Evolutionary conservation across 2,797 vertebrate genomes (phyloP).

Genomic region (Masticophis lateralis): DNA sequence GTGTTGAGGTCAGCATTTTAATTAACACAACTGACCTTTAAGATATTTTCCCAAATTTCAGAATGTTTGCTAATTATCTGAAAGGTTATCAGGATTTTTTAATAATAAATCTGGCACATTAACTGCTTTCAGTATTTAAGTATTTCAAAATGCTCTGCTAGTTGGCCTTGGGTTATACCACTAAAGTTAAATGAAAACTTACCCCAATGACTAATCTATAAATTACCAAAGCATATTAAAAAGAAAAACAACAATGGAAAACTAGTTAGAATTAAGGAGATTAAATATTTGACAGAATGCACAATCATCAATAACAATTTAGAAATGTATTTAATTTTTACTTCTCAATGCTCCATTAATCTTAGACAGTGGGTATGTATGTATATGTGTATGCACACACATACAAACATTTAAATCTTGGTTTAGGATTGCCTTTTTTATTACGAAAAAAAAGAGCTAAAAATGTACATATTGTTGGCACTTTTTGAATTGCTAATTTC

Average conservation of each 20-base stretch:
- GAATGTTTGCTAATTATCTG: slow-evolving; percentile 17
- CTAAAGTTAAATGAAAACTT: background rate
- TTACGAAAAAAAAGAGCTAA: background rate
- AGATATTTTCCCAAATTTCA: slow-evolving; percentile 6
- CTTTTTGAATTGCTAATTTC: background rate
- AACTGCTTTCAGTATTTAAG: slow-evolving; percentile 5
- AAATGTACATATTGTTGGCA: background rate
- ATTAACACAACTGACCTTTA: slow-evolving; percentile 15
- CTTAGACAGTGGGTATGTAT: background rate
- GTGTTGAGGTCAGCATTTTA: background rate
- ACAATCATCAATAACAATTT: background rate
- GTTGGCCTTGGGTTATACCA: background rate
- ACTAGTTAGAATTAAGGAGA: background rate
- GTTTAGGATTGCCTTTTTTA: background rate
- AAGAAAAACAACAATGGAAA: background rate
- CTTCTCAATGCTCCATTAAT: background rate
- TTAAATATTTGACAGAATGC: background rate
- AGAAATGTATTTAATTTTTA: background rate
- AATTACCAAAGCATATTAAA: slow-evolving; percentile 27
- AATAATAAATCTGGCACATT: slow-evolving; percentile 25
- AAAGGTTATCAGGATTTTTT: slow-evolving; percentile 31
- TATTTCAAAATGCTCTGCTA: background rate
- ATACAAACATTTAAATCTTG: background rate
- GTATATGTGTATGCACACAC: background rate
- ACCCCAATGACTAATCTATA: background rate